Evolutionary conservation across 2,113 vertebrate species (phyloP).

Genomic region (Dicrurus megarhynchus): DNA sequence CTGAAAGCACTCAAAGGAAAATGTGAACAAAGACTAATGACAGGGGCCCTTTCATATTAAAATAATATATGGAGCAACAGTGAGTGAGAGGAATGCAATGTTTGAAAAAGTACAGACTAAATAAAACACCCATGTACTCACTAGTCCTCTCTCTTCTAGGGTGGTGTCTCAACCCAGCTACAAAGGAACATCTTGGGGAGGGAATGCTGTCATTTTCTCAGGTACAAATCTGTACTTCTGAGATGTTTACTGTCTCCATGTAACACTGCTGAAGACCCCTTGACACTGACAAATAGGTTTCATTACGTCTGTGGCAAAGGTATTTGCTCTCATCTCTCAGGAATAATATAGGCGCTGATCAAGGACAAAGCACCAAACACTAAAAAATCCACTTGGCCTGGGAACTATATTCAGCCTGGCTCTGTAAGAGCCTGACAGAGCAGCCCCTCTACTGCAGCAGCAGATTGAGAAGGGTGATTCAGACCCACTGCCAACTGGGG

Average conservation of each 20-base stretch:
- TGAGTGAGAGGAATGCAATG: constrained; percentile 67
- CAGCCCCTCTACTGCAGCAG: not conserved
- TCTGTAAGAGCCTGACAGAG: not conserved
- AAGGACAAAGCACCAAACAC: constrained; percentile 25
- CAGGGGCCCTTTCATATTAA: constrained; percentile 72
- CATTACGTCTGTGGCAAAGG: constrained; percentile 53
- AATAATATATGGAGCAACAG: constrained; percentile 68
- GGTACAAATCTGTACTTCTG: constrained; percentile 63
- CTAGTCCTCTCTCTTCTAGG: constrained; percentile 17
- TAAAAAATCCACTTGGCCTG: constrained; percentile 56
- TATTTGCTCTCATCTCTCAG: constrained; percentile 71
- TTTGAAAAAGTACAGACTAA: constrained; percentile 67
- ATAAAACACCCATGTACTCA: constrained; percentile 69
- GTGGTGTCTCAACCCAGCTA: constrained; percentile 57
- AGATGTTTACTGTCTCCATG: constrained; percentile 53
- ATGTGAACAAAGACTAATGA: constrained; percentile 70
- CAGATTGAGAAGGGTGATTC: not conserved
- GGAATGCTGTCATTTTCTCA: constrained; percentile 60
- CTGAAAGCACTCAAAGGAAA: constrained; percentile 66
- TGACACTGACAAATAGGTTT: constrained; percentile 69
- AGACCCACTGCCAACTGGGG: not conserved
- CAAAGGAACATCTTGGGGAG: constrained; percentile 59
- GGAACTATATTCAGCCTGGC: not conserved
- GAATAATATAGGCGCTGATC: constrained; percentile 64
- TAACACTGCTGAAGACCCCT: constrained; percentile 49